Conservation (phyloP, 2,888 invertebrate species). For the Melinaea marsaeus region DNA sequence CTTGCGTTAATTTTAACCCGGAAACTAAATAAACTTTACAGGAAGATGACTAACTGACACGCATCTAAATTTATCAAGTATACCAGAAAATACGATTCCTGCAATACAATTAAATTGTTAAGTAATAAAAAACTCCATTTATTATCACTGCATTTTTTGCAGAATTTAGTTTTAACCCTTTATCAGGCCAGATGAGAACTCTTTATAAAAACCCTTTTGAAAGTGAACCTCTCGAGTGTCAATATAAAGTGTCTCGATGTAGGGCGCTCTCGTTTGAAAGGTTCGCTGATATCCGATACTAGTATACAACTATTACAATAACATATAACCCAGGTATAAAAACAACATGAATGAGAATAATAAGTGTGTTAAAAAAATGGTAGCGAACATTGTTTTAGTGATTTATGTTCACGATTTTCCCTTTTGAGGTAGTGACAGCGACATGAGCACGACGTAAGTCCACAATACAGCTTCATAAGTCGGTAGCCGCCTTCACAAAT, state of each 20-base stretch:
- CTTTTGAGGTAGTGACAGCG: not conserved
- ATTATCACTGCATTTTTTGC: not conserved
- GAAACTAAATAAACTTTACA: not conserved
- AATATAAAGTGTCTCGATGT: constrained; percentile 11
- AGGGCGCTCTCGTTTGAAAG: constrained; percentile 2
- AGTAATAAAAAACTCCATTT: too few relatives aligned
- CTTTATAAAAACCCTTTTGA: constrained; percentile 10
- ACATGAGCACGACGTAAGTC: not conserved
- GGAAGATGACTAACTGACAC: not conserved
- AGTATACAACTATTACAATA: not conserved
- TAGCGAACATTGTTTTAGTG: too few relatives aligned
- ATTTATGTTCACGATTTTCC: too few relatives aligned
- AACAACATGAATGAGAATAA: not conserved
- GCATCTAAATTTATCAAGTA: too few relatives aligned
- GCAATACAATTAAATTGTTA: too few relatives aligned
- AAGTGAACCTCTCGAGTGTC: constrained; percentile 6
- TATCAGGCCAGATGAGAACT: constrained; percentile 8
- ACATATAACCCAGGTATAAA: not conserved
- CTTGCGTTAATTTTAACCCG: too few relatives aligned
- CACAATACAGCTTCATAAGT: constrained; percentile 4
- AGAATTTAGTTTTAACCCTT: not conserved
- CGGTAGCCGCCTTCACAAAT: not conserved
- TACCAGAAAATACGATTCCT: too few relatives aligned
- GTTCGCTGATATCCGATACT: not conserved
- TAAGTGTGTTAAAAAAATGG: too few relatives aligned